These are phyloP conservation scores for Paedocypris sp. DNA, from an alignment of 2,113 vertebrate genomes.

Conservation along the genomic window DNA sequence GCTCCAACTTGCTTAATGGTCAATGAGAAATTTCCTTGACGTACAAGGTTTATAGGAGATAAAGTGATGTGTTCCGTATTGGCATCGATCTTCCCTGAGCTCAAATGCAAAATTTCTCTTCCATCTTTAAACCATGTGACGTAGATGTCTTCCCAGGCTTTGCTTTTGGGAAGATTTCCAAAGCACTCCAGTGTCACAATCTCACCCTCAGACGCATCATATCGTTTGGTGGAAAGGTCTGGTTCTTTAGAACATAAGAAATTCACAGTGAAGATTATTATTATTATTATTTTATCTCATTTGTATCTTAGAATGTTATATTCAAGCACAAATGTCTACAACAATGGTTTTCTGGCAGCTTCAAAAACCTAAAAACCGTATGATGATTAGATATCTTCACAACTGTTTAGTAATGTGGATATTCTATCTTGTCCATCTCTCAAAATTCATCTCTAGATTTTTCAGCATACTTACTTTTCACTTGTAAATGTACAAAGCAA, in stretches of 20 bases:
- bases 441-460: too few species aligned
- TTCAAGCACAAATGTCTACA: too few species aligned
- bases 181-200: slow-evolving; percentile 1
- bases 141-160: not conserved
- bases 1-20: not conserved
- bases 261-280: not conserved
- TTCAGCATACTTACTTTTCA: slow-evolving; percentile 31
- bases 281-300: too few species aligned
- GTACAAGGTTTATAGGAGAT: not conserved
- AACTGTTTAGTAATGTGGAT: too few species aligned
- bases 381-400: too few species aligned
- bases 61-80: not conserved
- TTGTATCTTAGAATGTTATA: too few species aligned
- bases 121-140: slow-evolving; percentile 28
- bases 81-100: not conserved
- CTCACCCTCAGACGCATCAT: not conserved
- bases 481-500: slow-evolving; percentile 10
- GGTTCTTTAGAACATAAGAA: not conserved
- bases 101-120: not conserved
- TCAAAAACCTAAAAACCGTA: too few species aligned
- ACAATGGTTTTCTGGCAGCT: too few species aligned
- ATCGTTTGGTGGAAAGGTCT: too few species aligned
- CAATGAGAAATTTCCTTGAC: slow-evolving; percentile 2
- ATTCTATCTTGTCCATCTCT: too few species aligned
- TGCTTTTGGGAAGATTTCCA: slow-evolving; percentile 6